Percentiles rank a stretch among this genome's conserved stretches.
Evolutionary conservation across 1,140 invertebrate species (phyloP).

Genomic region (Vollenhovia emeryi): DNA sequence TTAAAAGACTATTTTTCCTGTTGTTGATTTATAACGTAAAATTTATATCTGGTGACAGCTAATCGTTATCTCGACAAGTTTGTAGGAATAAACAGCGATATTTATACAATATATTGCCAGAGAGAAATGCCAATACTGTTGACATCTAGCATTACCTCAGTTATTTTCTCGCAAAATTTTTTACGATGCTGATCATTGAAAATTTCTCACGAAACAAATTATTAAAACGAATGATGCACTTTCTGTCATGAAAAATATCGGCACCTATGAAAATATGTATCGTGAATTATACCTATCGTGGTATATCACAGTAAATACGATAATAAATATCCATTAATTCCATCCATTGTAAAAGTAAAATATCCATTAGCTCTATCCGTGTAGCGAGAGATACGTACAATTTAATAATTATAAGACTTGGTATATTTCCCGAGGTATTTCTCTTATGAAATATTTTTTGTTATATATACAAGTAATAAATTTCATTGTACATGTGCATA

Average conservation of each 20-base stretch:
- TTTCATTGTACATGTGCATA: neutral
- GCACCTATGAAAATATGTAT: neutral
- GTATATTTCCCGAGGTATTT: neutral
- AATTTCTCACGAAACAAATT: neutral
- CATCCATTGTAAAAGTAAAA: too few species aligned
- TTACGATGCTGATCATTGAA: constrained; percentile 1
- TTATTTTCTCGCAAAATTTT: constrained; percentile 14
- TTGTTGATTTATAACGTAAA: constrained; percentile 19
- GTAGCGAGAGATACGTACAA: neutral
- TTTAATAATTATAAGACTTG: neutral
- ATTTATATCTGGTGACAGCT: constrained; percentile 8
- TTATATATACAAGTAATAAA: neutral
- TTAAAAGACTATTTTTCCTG: constrained; percentile 11
- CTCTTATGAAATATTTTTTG: constrained; percentile 8
- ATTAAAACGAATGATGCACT: constrained; percentile 2
- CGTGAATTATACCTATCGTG: neutral
- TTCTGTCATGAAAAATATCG: neutral
- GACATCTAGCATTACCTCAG: constrained; percentile 24
- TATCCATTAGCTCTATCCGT: too few species aligned
- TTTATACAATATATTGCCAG: constrained; percentile 1
- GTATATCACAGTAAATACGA: neutral
- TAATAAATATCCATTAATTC: constrained; percentile 15
- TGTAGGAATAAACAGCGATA: constrained; percentile 22
- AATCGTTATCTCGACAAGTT: constrained; percentile 19
- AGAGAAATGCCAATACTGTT: constrained; percentile 23